Base-by-base conservation (phyloP, 2,888 invertebrate species). In the Lathronympha strigana region DNA sequence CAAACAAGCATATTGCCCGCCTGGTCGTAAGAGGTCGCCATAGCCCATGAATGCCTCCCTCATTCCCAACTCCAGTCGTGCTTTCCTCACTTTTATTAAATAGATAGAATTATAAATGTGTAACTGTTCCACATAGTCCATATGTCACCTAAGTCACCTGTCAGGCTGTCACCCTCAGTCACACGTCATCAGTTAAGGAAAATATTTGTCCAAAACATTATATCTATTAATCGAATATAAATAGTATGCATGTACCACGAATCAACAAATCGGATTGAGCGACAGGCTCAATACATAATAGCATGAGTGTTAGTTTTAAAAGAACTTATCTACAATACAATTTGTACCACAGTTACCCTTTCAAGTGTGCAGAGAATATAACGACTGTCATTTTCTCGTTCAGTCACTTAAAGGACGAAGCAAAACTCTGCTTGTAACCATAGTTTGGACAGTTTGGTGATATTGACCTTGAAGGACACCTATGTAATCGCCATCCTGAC, bases 381-480 rank as follows among this genome's bases (percentile, higher is more conserved):
- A 58, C 33, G 33, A 58, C 33, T 23, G 23, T 47, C 33, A 58
- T 58, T 33, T 58, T 47, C 58, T 58, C 45, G 57, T 58, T 58
- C 40, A 45, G 57, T 17, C 57, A 58, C 57, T 58, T 58, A 45
- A 45, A 19, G 43, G 57, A 58, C 57, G 40, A 57, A 57, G 54
- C 38, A 40, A 45, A 31, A 57, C 45, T 25, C 55, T 25, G n/a
- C 28, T 28, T 36, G 13, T 28, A 28, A 28, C 28, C 43, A 19
- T 6, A 55, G 40, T 17, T 40, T 40, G 40, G 40, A 9, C 9
- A 40, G 17, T 2, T 6, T 17, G 9, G 17, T 40, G 40, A 40
- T 17, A 40, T 40, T 40, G 40, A 40, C 40, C 40, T 40, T 40
- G 17, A 8, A 40, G 15, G 6, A 40, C 1, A 40, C 15, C 40